Conservation (phyloP, 2,888 invertebrate genomes). For the Imbricaverruca yamaguchii region DNA sequence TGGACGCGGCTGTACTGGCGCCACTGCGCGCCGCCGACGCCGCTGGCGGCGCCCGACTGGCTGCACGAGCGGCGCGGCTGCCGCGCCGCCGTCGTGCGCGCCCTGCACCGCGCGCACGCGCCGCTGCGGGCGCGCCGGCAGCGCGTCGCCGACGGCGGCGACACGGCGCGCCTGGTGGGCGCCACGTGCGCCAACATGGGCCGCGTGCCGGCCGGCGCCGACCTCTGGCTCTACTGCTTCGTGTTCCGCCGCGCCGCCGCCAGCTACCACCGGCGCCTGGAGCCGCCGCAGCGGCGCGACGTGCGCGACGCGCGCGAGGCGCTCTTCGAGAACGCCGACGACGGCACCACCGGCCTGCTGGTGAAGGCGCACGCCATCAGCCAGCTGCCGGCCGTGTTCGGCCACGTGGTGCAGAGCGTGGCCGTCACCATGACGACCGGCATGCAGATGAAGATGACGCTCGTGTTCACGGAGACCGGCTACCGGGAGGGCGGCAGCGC, state of each 20-base stretch:
- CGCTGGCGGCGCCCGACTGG: constrained; percentile 10
- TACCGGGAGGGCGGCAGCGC: constrained; percentile 11
- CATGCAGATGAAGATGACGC: not conserved
- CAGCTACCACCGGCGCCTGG: not conserved
- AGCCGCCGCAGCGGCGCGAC: not conserved
- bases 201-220: not conserved
- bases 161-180: constrained; percentile 8
- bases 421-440: constrained; percentile 6
- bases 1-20: not conserved
- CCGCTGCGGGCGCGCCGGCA: not conserved
- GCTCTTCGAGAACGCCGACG: constrained; percentile 14
- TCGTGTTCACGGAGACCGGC: constrained; percentile 5
- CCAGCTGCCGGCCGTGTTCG: constrained; percentile 21
- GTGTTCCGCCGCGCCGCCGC: not conserved
- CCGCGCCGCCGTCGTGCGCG: constrained; percentile 13
- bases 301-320: not conserved
- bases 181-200: not conserved
- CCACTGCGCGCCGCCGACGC: not conserved
- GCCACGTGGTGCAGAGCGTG: not conserved
- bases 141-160: not conserved
- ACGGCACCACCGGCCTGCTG: not conserved
- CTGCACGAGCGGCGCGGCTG: constrained; percentile 10
- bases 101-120: constrained; percentile 9
- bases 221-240: constrained; percentile 1
- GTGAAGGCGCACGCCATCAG: not conserved